Evolutionary conservation across 2,888 invertebrate species (phyloP), one percentile per base, ranked within the genome.

Genomic region (Gisinianus flammeolus): DNA sequence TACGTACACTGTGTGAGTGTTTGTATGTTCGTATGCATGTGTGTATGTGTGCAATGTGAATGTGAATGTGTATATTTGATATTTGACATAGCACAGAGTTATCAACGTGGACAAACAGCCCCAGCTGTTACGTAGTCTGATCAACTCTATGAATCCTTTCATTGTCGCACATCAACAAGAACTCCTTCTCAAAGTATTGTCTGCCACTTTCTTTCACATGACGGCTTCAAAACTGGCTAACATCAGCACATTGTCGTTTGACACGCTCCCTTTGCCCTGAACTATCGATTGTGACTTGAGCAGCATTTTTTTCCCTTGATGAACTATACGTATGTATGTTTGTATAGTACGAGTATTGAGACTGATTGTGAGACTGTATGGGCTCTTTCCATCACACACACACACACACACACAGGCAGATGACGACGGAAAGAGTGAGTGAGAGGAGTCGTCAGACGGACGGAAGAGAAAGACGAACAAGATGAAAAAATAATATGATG

Each of bases 141-240:
- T 16, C 66, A 66, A 28, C 2, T 44, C 64, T 74, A 56, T 56
- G 74, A 74, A 74, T 74, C 74, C 74, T 74, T 74, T 74, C 66
- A 74, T 74, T 74, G 74, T 74, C 74, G 28, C 73, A 35, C 66
- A 74, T 74, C 74, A 74, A 74, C 74, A 66, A 66, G 66, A 54
- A 74, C 74, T 66, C 22, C 31, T 74, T 64, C 33, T 62, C 28
- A 12, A 62, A 74, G 64, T 52, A 74, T 66, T 52, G 64, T 52
- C 64, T 74, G 66, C 52, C 66, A 66, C 77, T 70, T 77, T 64
- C 77, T 44, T 71, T 70, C 12, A 77, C 56, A 70, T 68, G 76
- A 76, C 44, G 68, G 24, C 67, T 68, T 68, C 56, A 75, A 75
- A 75, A 75, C 66, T 28, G 68, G 56, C 68, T 33, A n/a, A 67